Base-by-base conservation (phyloP, 2,797 vertebrate species). In the Allobates femoralis region DNA sequence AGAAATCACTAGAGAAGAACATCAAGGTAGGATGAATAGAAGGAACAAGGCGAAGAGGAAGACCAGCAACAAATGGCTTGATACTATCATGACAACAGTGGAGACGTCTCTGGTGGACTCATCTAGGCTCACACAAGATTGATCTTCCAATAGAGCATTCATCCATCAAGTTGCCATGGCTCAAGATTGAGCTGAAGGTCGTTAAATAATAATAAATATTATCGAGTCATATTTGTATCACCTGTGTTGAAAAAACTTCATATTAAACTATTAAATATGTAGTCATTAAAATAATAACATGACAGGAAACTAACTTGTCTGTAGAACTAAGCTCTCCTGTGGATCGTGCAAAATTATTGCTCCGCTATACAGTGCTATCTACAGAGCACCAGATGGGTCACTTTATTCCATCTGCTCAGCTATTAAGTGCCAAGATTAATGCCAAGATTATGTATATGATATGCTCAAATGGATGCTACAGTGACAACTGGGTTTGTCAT, bases 401-500 rank as follows among this genome's bases (percentile, higher is more conserved):
- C 23, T 21, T 34, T 37, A 7, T 37, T 69, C 66, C 66, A 69
- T 69, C 66, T 69, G 66, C 66, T 69, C 66, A 30, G 21, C 18
- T 34, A 7, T 21, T 37, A 7, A 69, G 32, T 69, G 32, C 66
- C 66, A 69, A 62, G 12, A 62, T 62, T 28, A 10, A 23, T 58
- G 56, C 21, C 56, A 58, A n/a, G 23, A 32, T 32, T 30, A 66
- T 32, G n/a, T 46, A 7, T 69, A 69, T 37, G 32, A 69, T 28
- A 28, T 26, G 60, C 3, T 14, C 2, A 0, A 12, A 23, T 62
- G 58, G 58, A 67, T 67, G 64, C 15, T 32, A 32, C 64, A 32
- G 64, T 67, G 64, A 67, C 15, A 67, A 67, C 64, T 67, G 30
- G 64, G n/a, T 67, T 67, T 67, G 14, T 16, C 30, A 67, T 19